Conservation (phyloP, 2,113 vertebrate genomes). For the Regulus satrapa region DNA sequence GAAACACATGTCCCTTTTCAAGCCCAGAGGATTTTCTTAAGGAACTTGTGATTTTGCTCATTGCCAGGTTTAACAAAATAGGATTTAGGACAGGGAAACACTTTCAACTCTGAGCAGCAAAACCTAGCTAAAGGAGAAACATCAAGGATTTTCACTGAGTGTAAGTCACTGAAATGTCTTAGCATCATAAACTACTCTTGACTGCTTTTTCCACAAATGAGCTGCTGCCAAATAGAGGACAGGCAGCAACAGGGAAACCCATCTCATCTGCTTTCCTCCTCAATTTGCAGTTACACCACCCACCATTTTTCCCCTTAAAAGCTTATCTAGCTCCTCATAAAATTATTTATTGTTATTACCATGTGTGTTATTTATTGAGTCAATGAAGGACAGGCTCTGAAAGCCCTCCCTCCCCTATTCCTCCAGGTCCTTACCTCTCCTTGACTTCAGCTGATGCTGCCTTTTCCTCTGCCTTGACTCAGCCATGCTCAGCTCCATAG, state of each 20-base stretch:
- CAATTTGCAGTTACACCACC: slow-evolving; percentile 42
- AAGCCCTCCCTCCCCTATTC: neutral
- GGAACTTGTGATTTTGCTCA: slow-evolving; percentile 65
- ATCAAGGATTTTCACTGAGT: slow-evolving; percentile 68
- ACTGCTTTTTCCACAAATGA: slow-evolving; percentile 72
- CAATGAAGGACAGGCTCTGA: neutral
- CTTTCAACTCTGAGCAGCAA: slow-evolving; percentile 67
- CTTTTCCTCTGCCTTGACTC: neutral
- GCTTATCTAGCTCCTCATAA: slow-evolving; percentile 43
- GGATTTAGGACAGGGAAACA: slow-evolving; percentile 62
- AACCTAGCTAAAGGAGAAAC: slow-evolving; percentile 72
- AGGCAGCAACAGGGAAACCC: slow-evolving; percentile 10
- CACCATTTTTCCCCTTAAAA: slow-evolving; percentile 33
- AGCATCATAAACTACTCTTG: slow-evolving; percentile 69
- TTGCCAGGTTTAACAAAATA: slow-evolving; percentile 61
- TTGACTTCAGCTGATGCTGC: neutral
- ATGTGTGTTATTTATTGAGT: slow-evolving; percentile 10
- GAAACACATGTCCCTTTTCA: slow-evolving; percentile 37
- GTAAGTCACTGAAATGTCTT: slow-evolving; percentile 62
- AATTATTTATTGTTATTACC: slow-evolving; percentile 41
- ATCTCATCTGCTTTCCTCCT: slow-evolving; percentile 36
- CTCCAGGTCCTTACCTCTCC: slow-evolving; percentile 11
- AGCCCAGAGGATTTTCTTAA: slow-evolving; percentile 50
- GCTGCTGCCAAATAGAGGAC: slow-evolving; percentile 50
- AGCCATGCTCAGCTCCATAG: neutral